phyloP scores from a whole-genome alignment of 2,797 vertebrate species.

The Eulemur albifrons region DNA sequence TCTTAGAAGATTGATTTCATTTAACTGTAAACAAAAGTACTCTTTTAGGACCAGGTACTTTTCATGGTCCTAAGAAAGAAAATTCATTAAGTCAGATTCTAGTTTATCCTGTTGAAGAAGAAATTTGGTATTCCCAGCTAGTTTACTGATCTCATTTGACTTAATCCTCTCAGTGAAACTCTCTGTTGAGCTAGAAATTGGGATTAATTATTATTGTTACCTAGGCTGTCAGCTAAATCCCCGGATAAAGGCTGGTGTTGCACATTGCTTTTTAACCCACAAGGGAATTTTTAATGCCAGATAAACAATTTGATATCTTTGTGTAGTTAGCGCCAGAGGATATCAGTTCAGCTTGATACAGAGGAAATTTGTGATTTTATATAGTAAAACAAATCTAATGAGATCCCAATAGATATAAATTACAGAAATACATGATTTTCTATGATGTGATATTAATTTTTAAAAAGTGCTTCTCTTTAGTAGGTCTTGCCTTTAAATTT shows the following conservation, averaged over 20 bases:
- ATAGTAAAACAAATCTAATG: neutral
- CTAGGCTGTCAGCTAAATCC: neutral
- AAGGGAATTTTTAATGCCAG: neutral
- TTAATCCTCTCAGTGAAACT: neutral
- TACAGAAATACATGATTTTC: neutral
- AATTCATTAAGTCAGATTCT: constrained; percentile 4
- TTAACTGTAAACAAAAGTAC: neutral
- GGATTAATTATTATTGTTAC: neutral
- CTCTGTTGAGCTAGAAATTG: constrained; percentile 9
- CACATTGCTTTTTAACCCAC: neutral
- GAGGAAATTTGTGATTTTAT: constrained; percentile 16
- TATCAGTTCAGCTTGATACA: neutral
- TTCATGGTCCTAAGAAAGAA: neutral
- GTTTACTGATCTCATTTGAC: neutral
- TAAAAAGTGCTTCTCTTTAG: constrained; percentile 1
- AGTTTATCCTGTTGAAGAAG: constrained; percentile 30
- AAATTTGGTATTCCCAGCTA: neutral
- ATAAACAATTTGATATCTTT: neutral
- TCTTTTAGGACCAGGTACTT: neutral
- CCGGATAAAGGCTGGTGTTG: neutral
- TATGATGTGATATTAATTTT: neutral
- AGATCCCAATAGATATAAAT: neutral
- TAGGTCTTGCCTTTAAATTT: constrained; percentile 24
- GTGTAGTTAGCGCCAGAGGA: neutral
- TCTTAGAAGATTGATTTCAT: neutral